phyloP scores from a whole-genome alignment of 1,140 invertebrate genomes.

The Zaprionus vittiger region DNA sequence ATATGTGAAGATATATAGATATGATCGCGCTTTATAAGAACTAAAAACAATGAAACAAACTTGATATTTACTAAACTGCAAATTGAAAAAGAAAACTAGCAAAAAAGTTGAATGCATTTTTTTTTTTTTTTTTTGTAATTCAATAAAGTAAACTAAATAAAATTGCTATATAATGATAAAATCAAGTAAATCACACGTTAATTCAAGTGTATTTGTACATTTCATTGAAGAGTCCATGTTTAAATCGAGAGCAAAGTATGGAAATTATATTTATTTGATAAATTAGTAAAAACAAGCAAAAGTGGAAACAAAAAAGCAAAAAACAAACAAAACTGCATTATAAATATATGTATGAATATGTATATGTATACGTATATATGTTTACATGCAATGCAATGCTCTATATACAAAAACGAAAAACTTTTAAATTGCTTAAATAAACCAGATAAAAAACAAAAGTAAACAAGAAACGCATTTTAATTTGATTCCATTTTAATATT shows the following conservation, averaged over 20 bases:
- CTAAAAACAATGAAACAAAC: slow-evolving; percentile 18
- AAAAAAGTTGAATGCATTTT: slow-evolving; percentile 36
- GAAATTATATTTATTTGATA: slow-evolving; percentile 75
- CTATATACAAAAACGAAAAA: slow-evolving; percentile 61
- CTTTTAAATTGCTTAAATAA: slow-evolving; percentile 81
- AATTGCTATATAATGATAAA: slow-evolving; percentile 12
- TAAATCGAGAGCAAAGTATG: slow-evolving; percentile 52
- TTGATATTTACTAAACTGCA: slow-evolving; percentile 60
- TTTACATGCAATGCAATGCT: slow-evolving; percentile 67
- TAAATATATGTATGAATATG: slow-evolving; percentile 28
- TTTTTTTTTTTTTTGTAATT: slow-evolving; percentile 47
- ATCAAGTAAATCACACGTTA: slow-evolving; percentile 27
- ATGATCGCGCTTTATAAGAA: slow-evolving; percentile 62
- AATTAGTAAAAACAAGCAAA: slow-evolving; percentile 57
- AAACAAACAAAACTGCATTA: slow-evolving; percentile 50
- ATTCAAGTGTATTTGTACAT: slow-evolving; percentile 67
- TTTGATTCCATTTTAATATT: background rate
- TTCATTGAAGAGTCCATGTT: slow-evolving; percentile 68
- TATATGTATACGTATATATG: slow-evolving; percentile 41
- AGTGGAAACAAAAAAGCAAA: slow-evolving; percentile 12
- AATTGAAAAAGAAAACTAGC: slow-evolving; percentile 29
- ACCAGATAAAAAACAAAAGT: slow-evolving; percentile 49
- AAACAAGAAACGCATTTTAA: slow-evolving; percentile 4
- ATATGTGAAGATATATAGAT: slow-evolving; percentile 49
- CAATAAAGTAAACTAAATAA: slow-evolving; percentile 9